These are phyloP conservation scores for Mus pahari DNA, from an alignment of 2,113 vertebrate genomes.

Conservation along the genomic window DNA sequence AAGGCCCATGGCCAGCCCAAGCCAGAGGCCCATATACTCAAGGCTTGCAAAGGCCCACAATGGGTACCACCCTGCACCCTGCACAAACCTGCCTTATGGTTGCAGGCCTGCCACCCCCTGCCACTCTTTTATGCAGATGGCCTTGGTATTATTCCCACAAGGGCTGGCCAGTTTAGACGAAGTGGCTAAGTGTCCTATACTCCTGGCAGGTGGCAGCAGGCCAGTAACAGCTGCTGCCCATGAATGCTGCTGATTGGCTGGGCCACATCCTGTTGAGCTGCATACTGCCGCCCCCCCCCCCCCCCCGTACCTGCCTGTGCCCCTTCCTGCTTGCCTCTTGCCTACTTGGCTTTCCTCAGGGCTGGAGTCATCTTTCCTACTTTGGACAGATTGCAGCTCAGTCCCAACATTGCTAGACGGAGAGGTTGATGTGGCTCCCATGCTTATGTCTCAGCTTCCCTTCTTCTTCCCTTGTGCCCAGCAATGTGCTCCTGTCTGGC, in stretches of 20 bases:
- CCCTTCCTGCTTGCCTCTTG: slow-evolving; percentile 69
- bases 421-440: slow-evolving; percentile 14
- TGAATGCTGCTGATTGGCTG: slow-evolving; percentile 47
- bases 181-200: background rate
- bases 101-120: background rate
- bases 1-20: background rate
- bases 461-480: background rate
- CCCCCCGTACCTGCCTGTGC: slow-evolving; percentile 22
- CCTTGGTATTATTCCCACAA: background rate
- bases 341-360: slow-evolving; percentile 54
- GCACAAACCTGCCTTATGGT: background rate
- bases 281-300: too few relatives aligned
- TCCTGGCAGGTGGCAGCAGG: background rate
- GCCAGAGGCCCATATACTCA: background rate
- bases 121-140: background rate
- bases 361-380: background rate
- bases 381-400: background rate
- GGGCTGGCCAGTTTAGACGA: background rate
- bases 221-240: slow-evolving; percentile 86
- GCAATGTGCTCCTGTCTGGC: background rate
- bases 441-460: background rate
- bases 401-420: background rate
- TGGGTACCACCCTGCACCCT: background rate
- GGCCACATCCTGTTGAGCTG: slow-evolving; percentile 76
- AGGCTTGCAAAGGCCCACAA: background rate